Evolutionary conservation across 2,113 vertebrate species (phyloP).

Genomic region (Orthonyx spaldingii): DNA sequence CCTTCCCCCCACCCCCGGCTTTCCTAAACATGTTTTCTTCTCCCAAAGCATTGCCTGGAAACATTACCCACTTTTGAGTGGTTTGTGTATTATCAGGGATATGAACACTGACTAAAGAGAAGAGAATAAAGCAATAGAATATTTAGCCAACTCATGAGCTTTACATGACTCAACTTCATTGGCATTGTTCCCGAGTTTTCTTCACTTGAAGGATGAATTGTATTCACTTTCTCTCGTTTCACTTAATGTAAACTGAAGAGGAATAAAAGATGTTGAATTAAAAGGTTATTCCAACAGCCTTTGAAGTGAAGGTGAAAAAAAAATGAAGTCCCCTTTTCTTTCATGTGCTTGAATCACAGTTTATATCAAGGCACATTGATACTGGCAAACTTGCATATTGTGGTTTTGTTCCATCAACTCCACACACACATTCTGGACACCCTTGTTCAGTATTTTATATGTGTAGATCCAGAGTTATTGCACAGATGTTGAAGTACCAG

Average conservation of each 20-base stretch:
- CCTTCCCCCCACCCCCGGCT: accelerated
- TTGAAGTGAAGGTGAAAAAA: neutral
- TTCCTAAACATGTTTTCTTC: neutral
- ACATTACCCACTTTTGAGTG: neutral
- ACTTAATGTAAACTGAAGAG: neutral
- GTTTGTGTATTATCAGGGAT: neutral
- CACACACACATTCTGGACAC: neutral
- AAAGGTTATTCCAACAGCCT: neutral
- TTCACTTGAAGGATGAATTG: neutral
- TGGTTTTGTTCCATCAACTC: neutral
- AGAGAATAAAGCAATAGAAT: neutral
- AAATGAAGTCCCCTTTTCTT: neutral
- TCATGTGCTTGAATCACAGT: neutral
- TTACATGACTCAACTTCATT: neutral
- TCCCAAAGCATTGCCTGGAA: neutral
- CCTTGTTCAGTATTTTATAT: neutral
- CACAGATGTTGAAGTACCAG: neutral
- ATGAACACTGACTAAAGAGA: neutral
- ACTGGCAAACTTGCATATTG: neutral
- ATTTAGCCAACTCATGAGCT: neutral
- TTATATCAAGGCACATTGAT: neutral
- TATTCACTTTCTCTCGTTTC: neutral
- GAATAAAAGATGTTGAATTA: neutral
- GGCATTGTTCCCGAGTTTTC: neutral
- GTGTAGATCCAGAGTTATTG: neutral